Conservation (phyloP, 2,113 vertebrate genomes). For the Hippotragus niger region DNA sequence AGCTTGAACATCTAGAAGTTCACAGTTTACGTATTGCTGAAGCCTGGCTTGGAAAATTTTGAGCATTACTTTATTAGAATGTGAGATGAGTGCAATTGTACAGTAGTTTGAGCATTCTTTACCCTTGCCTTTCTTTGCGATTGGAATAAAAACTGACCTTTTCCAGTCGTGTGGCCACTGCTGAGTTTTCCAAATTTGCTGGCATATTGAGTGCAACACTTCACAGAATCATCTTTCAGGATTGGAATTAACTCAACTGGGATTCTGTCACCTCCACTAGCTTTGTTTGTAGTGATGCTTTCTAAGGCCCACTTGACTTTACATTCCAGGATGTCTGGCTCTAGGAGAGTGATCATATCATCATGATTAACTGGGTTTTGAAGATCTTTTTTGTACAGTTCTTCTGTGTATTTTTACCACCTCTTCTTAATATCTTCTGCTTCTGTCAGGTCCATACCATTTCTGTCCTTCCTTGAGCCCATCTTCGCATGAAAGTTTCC, state of each 20-base stretch:
- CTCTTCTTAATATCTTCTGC: background rate
- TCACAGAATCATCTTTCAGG: background rate
- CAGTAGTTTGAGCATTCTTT: too few species aligned
- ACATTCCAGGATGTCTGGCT: background rate
- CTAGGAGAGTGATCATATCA: background rate
- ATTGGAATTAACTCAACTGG: background rate
- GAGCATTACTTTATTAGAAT: too few species aligned
- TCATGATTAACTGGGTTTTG: background rate
- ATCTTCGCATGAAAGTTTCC: background rate
- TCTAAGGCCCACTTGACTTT: background rate
- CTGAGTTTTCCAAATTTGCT: background rate
- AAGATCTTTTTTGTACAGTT: background rate
- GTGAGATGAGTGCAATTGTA: too few species aligned
- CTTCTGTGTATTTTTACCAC: background rate
- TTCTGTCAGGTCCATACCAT: background rate
- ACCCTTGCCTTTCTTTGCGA: too few species aligned
- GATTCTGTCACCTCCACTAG: background rate
- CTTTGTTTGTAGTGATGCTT: background rate
- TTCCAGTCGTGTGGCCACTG: accelerated
- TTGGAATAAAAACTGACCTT: too few species aligned
- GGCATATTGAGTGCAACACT: background rate
- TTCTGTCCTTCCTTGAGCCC: background rate
- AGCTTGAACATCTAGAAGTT: too few species aligned
- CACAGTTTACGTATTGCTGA: accelerated
- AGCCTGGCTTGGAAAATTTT: too few species aligned